A percentile compares a stretch with the other conserved stretches of the same genome.
phyloP scores from a whole-genome alignment of 2,888 invertebrate species.

The Cotesia congregata region DNA sequence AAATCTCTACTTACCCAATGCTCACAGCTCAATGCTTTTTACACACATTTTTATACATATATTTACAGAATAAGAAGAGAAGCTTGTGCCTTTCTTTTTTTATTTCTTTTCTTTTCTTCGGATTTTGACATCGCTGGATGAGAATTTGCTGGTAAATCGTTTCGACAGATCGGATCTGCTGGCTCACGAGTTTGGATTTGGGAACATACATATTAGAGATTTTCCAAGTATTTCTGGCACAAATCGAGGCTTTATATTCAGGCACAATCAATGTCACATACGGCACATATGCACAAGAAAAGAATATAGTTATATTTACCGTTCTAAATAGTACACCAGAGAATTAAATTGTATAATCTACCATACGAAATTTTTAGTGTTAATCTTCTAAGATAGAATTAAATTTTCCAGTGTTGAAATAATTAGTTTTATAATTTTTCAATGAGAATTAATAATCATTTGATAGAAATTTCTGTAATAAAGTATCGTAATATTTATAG shows the following conservation, averaged over 20 bases:
- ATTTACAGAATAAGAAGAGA: background rate
- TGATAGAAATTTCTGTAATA: too few species aligned
- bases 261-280: background rate
- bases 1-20: conserved; percentile 67
- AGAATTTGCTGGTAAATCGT: conserved; percentile 60
- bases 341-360: too few species aligned
- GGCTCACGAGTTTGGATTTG: conserved; percentile 29
- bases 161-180: conserved; percentile 59
- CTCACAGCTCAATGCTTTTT: conserved; percentile 61
- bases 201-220: conserved; percentile 23
- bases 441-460: too few species aligned
- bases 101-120: conserved; percentile 28
- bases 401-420: too few species aligned
- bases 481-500: too few species aligned
- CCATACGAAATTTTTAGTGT: too few species aligned
- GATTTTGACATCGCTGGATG: conserved; percentile 53
- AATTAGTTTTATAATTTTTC: too few species aligned
- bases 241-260: conserved; percentile 14
- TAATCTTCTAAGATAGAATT: too few species aligned
- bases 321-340: background rate
- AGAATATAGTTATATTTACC: background rate
- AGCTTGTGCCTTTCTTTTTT: conserved; percentile 40
- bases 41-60: background rate
- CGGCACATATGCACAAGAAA: background rate
- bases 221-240: conserved; percentile 7